Evolutionary conservation across 2,113 vertebrate species (phyloP), one percentile per base, ranked within the genome.

Genomic region (Proterorhinus semilunaris): DNA sequence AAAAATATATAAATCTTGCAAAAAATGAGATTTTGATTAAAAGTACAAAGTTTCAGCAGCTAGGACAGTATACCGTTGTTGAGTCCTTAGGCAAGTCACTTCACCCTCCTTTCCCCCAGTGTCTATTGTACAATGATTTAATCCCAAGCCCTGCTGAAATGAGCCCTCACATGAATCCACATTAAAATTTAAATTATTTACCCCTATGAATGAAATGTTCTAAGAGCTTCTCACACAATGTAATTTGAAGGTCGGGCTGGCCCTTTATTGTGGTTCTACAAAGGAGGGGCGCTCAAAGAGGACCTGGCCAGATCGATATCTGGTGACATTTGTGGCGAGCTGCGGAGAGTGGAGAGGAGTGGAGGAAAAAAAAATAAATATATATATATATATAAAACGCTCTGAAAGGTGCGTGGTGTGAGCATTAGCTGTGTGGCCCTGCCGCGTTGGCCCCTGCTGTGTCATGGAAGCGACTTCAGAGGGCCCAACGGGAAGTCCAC

Each of bases 261-360:
- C 75, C 74, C 67, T 89, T 83, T 84, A 79, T 82, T 77, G 61
- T 62, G 62, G 66, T 43, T 62, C 57, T 75, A 91, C 89, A 91
- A 91, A 91, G 79, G 70, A 79, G 75, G 66, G 55, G 65, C 69
- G 84, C 81, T 82, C 76, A 81, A 81, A 68, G 80, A 88, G 75
- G 84, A 83, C 87, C 90, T 87, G 88, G 87, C 82, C 72, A 78
- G 89, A 90, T 92, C 86, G 89, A 92, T 92, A 89, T 86, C 84
- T 64, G 9, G 73, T 87, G 91, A 92, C 87, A 85, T 90, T 90
- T 92, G 89, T 79, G 90, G 86, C 82, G 87, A 86, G 88, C 91
- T 85, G 68, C 76, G 58, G 87, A 73, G 75, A 61, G 74, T 59
- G 72, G 57, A 84, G 78, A 69, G 61, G 74, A 71, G 27, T 10